Conservation (phyloP, 2,888 invertebrate genomes). For the Stramonita haemastoma region DNA sequence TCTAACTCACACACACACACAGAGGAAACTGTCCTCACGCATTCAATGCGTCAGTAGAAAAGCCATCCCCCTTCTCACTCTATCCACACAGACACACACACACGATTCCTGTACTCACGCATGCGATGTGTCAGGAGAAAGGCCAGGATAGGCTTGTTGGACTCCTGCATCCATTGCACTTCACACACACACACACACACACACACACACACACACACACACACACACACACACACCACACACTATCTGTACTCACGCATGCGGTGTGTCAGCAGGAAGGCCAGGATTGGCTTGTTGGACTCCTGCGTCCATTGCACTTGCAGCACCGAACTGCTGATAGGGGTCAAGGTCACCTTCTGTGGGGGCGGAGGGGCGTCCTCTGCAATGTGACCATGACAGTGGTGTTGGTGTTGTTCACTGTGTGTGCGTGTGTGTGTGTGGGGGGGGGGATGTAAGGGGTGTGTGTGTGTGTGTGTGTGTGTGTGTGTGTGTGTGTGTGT, state of each 20-base stretch:
- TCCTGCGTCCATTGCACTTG: conserved; percentile 18
- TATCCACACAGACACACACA: too few species aligned
- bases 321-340: conserved; percentile 24
- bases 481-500: background rate
- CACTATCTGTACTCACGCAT: conserved; percentile 7
- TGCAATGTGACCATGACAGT: background rate
- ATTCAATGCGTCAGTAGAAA: too few species aligned
- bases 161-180: conserved; percentile 19
- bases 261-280: conserved; percentile 20
- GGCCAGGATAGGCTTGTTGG: conserved; percentile 17
- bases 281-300: conserved; percentile 3
- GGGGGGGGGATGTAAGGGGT: too few species aligned
- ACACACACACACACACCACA: too few species aligned
- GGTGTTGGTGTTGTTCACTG: too few species aligned
- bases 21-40: too few species aligned
- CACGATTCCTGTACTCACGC: too few species aligned
- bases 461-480: too few species aligned
- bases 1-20: background rate
- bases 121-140: conserved; percentile 10
- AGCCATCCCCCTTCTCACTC: too few species aligned
- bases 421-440: too few species aligned
- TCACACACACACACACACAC: too few species aligned
- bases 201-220: too few species aligned
- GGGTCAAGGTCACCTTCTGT: conserved; percentile 17
- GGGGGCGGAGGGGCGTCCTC: conserved; percentile 39